phyloP scores from a whole-genome alignment of 1,140 invertebrate species.

The Bombus waltoni region DNA sequence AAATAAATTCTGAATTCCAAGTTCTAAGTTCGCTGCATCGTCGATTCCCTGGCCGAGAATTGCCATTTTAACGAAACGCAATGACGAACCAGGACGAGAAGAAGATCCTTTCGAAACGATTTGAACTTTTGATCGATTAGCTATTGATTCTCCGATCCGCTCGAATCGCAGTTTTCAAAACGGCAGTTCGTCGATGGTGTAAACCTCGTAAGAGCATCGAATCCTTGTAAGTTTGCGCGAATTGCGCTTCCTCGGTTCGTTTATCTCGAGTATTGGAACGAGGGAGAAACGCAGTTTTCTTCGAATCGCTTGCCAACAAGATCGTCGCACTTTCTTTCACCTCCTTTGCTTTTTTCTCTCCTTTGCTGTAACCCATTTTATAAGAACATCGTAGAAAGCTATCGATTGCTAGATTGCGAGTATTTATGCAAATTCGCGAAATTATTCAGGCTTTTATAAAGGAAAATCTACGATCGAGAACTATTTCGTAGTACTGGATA shows the following conservation, averaged over 20 bases:
- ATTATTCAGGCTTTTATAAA: too few species aligned
- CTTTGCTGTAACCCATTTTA: too few species aligned
- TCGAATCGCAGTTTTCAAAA: background rate
- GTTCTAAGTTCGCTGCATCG: too few species aligned
- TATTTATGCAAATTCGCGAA: too few species aligned
- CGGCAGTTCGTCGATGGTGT: background rate
- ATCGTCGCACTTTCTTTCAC: too few species aligned
- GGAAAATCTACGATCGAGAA: too few species aligned
- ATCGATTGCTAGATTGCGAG: too few species aligned
- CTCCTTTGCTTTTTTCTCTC: too few species aligned
- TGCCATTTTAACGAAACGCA: background rate
- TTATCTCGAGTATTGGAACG: background rate
- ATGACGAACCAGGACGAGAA: background rate
- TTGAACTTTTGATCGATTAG: background rate
- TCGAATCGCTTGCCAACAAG: background rate
- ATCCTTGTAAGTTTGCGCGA: background rate
- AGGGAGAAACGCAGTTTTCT: background rate
- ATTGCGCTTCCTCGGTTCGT: background rate
- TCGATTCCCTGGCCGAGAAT: too few species aligned
- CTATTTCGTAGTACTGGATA: too few species aligned
- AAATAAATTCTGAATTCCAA: too few species aligned
- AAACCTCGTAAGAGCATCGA: conserved; percentile 8
- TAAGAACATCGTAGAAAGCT: too few species aligned
- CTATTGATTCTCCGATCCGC: background rate
- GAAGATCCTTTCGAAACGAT: background rate